phyloP scores from a whole-genome alignment of 2,797 vertebrate species.

The Hylomyscus alleni region DNA sequence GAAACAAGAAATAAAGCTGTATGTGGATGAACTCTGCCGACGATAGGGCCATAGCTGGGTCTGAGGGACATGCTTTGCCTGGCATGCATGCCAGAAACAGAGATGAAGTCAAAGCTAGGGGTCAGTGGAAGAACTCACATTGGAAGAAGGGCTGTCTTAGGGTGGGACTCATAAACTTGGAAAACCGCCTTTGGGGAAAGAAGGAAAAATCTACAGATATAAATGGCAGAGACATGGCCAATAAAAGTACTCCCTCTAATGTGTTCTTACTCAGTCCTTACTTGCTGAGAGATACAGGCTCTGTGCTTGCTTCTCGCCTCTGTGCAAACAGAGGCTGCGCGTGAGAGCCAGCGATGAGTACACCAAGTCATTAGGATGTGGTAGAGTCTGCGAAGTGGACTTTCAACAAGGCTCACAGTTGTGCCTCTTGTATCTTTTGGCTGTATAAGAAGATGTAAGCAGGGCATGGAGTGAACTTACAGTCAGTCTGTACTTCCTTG shows the following conservation, averaged over 20 bases:
- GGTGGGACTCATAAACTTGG: neutral
- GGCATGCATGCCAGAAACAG: accelerated
- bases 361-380: accelerated
- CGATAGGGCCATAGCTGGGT: neutral
- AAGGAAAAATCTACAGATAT: neutral
- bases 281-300: neutral
- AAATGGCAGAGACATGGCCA: neutral
- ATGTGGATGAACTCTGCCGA: neutral
- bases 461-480: neutral
- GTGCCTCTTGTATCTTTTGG: neutral
- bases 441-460: neutral
- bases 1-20: neutral
- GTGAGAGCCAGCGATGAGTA: accelerated
- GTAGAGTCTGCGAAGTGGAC: neutral
- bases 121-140: neutral
- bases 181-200: neutral
- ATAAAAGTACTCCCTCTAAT: too few relatives aligned
- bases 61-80: neutral
- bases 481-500: neutral
- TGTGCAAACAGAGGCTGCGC: neutral
- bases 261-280: neutral
- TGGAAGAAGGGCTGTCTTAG: neutral
- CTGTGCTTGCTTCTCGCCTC: too few relatives aligned
- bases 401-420: neutral
- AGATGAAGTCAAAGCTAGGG: neutral